Evolutionary conservation across 2,797 vertebrate species (phyloP).

Genomic region (Morus bassanus): DNA sequence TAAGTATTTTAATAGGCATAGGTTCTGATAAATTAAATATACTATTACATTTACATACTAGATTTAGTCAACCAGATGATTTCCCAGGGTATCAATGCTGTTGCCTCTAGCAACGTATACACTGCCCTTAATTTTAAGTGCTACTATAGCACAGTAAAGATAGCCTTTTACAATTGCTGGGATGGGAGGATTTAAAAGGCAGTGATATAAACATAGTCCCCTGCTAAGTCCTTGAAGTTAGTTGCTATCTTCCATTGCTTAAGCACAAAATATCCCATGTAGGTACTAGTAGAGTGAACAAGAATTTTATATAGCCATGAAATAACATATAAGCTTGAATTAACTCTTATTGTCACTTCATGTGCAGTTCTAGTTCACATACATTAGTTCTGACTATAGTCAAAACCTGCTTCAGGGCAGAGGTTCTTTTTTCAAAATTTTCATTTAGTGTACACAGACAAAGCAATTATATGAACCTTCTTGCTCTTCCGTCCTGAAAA

Average conservation of each 20-base stretch:
- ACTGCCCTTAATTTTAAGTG: background rate
- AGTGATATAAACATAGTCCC: background rate
- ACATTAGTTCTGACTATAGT: background rate
- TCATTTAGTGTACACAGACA: background rate
- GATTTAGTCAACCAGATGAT: background rate
- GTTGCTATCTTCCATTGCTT: background rate
- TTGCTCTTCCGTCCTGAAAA: background rate
- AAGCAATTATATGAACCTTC: background rate
- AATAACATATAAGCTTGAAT: background rate
- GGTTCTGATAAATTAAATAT: background rate
- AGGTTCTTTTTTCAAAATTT: background rate
- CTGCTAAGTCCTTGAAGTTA: background rate
- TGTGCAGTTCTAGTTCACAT: background rate
- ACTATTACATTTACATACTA: background rate
- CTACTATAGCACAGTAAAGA: background rate
- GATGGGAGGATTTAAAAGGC: background rate
- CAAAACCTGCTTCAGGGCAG: background rate
- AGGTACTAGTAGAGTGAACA: background rate
- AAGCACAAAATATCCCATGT: background rate
- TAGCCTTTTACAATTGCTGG: background rate
- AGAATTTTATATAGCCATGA: background rate
- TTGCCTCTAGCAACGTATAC: background rate
- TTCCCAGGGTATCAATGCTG: background rate
- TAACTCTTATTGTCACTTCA: background rate
- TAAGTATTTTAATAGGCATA: background rate